phyloP scores from a whole-genome alignment of 2,888 invertebrate species.

The Lepidonotus clava region DNA sequence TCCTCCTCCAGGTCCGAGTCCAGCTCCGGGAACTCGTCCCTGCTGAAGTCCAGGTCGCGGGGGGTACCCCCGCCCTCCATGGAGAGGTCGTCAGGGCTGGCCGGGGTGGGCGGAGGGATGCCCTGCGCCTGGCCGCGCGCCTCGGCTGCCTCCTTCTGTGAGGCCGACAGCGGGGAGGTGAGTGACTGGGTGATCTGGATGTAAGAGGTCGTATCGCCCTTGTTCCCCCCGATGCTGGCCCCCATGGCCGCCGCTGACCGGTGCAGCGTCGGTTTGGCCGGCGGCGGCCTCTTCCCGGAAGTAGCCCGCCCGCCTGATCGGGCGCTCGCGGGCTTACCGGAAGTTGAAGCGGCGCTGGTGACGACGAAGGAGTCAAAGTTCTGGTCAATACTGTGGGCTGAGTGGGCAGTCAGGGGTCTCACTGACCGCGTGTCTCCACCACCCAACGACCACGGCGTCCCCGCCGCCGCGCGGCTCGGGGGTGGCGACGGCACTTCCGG shows the following conservation, averaged over 20 bases:
- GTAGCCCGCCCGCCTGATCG: slow-evolving; percentile 55
- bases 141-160: not conserved
- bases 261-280: slow-evolving; percentile 60
- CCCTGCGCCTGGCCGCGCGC: not conserved
- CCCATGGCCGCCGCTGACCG: slow-evolving; percentile 13
- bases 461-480: not conserved
- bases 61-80: not conserved
- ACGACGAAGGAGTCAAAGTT: slow-evolving; percentile 49
- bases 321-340: slow-evolving; percentile 49
- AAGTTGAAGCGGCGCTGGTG: not conserved
- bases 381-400: slow-evolving; percentile 18
- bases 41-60: slow-evolving; percentile 7
- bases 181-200: slow-evolving; percentile 74
- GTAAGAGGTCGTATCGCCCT: slow-evolving; percentile 70
- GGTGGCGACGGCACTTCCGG: slow-evolving; percentile 29
- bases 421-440: slow-evolving; percentile 25
- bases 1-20: not conserved
- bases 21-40: slow-evolving; percentile 10
- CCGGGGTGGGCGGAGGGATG: slow-evolving; percentile 25
- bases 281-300: slow-evolving; percentile 55
- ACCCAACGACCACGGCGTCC: not conserved
- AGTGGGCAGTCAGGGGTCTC: slow-evolving; percentile 36
- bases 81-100: not conserved
- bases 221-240: slow-evolving; percentile 56
- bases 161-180: slow-evolving; percentile 63